These are phyloP conservation scores for Astur gentilis DNA, from an alignment of 2,113 vertebrate genomes.

Conservation along the genomic window DNA sequence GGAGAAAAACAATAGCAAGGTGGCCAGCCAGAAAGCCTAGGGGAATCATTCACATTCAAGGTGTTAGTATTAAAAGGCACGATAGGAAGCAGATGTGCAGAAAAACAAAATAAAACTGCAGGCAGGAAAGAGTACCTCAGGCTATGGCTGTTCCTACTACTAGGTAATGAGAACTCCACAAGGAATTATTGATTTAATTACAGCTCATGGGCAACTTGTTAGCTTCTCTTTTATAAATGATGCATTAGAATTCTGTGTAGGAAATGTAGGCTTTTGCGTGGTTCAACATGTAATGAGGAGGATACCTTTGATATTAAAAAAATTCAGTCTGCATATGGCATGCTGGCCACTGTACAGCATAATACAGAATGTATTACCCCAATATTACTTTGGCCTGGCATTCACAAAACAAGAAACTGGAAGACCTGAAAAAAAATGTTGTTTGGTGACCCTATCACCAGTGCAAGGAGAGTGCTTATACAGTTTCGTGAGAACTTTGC, in stretches of 20 bases:
- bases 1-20: constrained; percentile 12
- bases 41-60: constrained; percentile 4
- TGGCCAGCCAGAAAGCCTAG: constrained; percentile 31
- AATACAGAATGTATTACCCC: not conserved
- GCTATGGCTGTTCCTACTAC: not conserved
- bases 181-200: constrained; percentile 16
- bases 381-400: not conserved
- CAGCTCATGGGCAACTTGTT: not conserved
- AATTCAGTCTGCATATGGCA: not conserved
- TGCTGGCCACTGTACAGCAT: not conserved
- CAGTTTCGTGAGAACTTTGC: not conserved
- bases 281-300: not conserved
- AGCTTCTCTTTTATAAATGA: not conserved
- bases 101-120: constrained; percentile 19
- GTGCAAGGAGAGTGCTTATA: not conserved
- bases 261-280: not conserved
- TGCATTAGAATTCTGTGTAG: not conserved
- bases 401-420: not conserved
- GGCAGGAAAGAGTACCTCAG: not conserved
- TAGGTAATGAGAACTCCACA: not conserved
- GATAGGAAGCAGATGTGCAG: constrained; percentile 61
- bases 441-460: not conserved
- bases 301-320: not conserved
- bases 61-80: constrained; percentile 43
- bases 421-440: not conserved